These are phyloP conservation scores for Papilio demoleus DNA, from an alignment of 2,888 invertebrate genomes.

Conservation along the genomic window DNA sequence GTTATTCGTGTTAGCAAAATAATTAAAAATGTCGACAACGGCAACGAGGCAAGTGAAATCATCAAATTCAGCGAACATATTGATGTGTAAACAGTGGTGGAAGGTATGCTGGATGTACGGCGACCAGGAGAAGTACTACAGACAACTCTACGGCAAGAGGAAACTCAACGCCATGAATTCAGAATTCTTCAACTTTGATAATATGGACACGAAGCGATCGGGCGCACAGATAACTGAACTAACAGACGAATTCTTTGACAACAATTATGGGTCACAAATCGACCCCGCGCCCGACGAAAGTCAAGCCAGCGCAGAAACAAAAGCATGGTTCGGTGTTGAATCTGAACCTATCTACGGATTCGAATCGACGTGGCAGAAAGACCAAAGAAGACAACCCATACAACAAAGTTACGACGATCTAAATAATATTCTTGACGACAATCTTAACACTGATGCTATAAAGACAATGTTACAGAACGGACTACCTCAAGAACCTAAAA, in stretches of 20 bases:
- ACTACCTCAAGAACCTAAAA: slow-evolving; percentile 66
- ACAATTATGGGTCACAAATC: slow-evolving; percentile 61
- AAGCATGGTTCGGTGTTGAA: slow-evolving; percentile 63
- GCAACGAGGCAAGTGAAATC: slow-evolving; percentile 80
- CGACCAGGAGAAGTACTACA: slow-evolving; percentile 92
- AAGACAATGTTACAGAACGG: slow-evolving; percentile 75
- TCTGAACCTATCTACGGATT: slow-evolving; percentile 74
- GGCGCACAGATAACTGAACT: slow-evolving; percentile 81
- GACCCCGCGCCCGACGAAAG: slow-evolving; percentile 74
- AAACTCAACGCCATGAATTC: slow-evolving; percentile 71
- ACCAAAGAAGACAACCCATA: slow-evolving; percentile 81
- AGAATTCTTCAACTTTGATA: slow-evolving; percentile 66
- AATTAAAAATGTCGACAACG: slow-evolving; percentile 75
- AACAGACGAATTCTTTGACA: slow-evolving; percentile 77
- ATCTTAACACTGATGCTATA: slow-evolving; percentile 68
- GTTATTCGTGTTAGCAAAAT: slow-evolving; percentile 42
- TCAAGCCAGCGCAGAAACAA: slow-evolving; percentile 42
- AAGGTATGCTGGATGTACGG: slow-evolving; percentile 95
- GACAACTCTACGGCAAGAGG: slow-evolving; percentile 89
- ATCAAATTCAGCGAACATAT: slow-evolving; percentile 87
- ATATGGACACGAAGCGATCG: slow-evolving; percentile 68
- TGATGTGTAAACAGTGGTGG: slow-evolving; percentile 95
- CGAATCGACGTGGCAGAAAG: slow-evolving; percentile 74
- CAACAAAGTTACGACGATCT: slow-evolving; percentile 73
- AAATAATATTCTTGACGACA: slow-evolving; percentile 68